Evolutionary conservation across 2,888 invertebrate species (phyloP).

Genomic region (Lapara coniferarum): DNA sequence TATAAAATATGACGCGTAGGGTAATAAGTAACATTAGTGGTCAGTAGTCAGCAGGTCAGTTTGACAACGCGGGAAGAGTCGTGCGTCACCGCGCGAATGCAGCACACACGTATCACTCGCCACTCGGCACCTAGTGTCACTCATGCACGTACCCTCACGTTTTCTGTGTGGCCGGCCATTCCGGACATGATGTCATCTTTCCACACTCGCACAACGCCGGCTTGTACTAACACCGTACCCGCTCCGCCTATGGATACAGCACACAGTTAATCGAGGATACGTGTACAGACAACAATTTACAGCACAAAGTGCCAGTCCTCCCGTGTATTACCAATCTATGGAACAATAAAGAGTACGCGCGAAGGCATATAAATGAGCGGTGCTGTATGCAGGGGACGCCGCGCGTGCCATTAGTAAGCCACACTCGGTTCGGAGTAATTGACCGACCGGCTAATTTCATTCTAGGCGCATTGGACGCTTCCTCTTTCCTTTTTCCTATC

Average conservation of each 20-base stretch:
- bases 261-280: slow-evolving; percentile 80
- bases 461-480: slow-evolving; percentile 79
- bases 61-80: slow-evolving; percentile 32
- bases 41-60: slow-evolving; percentile 31
- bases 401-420: slow-evolving; percentile 78
- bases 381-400: slow-evolving; percentile 74
- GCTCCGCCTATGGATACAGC: slow-evolving; percentile 60
- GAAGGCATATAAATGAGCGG: slow-evolving; percentile 77
- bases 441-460: slow-evolving; percentile 81
- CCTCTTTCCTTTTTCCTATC: slow-evolving; percentile 84
- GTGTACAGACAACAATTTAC: slow-evolving; percentile 82
- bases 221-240: slow-evolving; percentile 71
- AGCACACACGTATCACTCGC: slow-evolving; percentile 5
- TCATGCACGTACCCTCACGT: slow-evolving; percentile 69
- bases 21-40: slow-evolving; percentile 32
- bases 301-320: slow-evolving; percentile 81
- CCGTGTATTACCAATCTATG: slow-evolving; percentile 83
- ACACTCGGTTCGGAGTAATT: slow-evolving; percentile 77
- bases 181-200: slow-evolving; percentile 80
- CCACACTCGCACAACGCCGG: slow-evolving; percentile 65
- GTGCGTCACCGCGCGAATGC: slow-evolving; percentile 27
- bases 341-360: slow-evolving; percentile 80
- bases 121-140: slow-evolving; percentile 40
- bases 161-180: slow-evolving; percentile 73
- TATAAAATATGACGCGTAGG: slow-evolving; percentile 1